Evolutionary conservation across 1,140 invertebrate genomes (phyloP).

Genomic region (Vanessa tameamea): DNA sequence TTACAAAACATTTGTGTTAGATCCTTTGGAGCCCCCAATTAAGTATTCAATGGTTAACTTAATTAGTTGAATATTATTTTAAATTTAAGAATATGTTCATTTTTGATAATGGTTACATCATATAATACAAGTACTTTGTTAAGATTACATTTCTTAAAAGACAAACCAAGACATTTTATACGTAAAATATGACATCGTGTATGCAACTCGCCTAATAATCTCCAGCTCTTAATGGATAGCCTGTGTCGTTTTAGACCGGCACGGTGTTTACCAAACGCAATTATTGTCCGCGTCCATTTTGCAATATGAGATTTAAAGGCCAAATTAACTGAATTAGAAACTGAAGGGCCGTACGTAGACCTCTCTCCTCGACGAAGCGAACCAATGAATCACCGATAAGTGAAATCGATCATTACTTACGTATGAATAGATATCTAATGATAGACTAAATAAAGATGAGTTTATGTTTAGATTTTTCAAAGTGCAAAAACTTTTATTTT

Average conservation of each 20-base stretch:
- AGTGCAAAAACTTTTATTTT: neutral
- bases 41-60: too few species aligned
- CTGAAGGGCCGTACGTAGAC: slow-evolving; percentile 43
- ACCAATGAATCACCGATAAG: slow-evolving; percentile 37
- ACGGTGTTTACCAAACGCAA: slow-evolving; percentile 70
- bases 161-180: neutral
- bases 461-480: neutral
- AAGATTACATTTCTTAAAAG: neutral
- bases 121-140: too few species aligned
- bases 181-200: neutral
- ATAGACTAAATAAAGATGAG: slow-evolving; percentile 3
- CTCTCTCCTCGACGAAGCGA: slow-evolving; percentile 31
- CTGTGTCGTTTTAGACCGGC: slow-evolving; percentile 46
- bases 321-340: slow-evolving; percentile 77
- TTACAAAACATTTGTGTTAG: too few species aligned
- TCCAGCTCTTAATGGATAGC: slow-evolving; percentile 56
- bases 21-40: too few species aligned
- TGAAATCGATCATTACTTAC: slow-evolving; percentile 28
- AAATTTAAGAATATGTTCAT: too few species aligned
- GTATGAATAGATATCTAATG: slow-evolving; percentile 19
- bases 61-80: too few species aligned
- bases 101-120: too few species aligned
- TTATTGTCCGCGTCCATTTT: slow-evolving; percentile 72
- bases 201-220: slow-evolving; percentile 15
- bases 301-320: slow-evolving; percentile 76